Base-by-base conservation (phyloP, 2,888 invertebrate genomes). In the Druceiella hillmani region DNA sequence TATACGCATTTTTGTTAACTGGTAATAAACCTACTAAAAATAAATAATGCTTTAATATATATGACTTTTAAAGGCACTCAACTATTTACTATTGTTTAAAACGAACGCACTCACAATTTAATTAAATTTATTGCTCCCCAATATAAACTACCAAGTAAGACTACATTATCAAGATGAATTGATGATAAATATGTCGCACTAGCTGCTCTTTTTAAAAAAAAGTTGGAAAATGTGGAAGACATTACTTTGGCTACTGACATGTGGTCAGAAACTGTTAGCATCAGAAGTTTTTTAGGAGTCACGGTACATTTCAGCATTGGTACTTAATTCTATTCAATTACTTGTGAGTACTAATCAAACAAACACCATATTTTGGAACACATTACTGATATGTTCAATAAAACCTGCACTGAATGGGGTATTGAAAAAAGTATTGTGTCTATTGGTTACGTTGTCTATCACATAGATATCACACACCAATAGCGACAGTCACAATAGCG, bases 341-440 rank as follows among this genome's bases (percentile, higher is more conserved):
- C 51, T 50, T 38, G 58, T 26, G 53, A 59, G 13, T 55, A 56
- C 40, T 38, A 58, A 14, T 50, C 51, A 36, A 41, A 52, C 46
- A 56, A 57, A 41, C 38, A 54, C 4, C 54, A 60, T 47, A 57
- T 57, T 34, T 56, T 55, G 4, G 50, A 55, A 40, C 44, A 56
- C 38, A 49, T 56, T 25, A 36, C 52, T 28, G 33, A 48, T 44
- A 48, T 50, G 45, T 45, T 58, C 22, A 20, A 36, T 2, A 35
- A 50, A 42, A 47, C 51, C 25, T 53, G 53, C 44, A 17, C 20
- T 12, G 50, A 53, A 35, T 54, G 53, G 48, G 40, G 38, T 11
- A 47, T 55, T 33, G 35, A n/a, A 40, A 26, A 27, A 10, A 31
- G 31, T 46, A 36, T 55, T 54, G 40, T 50, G 58, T 26, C 35